Evolutionary conservation across 2,888 invertebrate genomes (phyloP), one percentile per base, ranked within the genome.

Genomic region (Aromia moschata): DNA sequence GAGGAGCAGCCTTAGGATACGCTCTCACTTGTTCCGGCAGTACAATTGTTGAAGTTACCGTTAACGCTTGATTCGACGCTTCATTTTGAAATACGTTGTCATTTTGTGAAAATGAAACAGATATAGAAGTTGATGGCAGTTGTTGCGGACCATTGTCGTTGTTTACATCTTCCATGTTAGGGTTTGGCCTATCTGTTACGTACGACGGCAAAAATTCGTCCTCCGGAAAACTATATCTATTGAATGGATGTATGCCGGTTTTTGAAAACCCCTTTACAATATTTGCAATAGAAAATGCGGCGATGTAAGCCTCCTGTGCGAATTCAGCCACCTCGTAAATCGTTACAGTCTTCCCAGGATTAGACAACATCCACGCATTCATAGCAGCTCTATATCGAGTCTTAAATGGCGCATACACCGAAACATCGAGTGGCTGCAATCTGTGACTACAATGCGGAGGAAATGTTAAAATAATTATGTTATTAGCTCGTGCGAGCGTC

Each of bases 381-480:
- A 71, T 64, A 14, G 73, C 72, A 14, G 68, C 64, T 56, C 70
- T 71, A 56, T 68, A 73, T 58, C 60, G 67, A 20, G 65, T 64
- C 49, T 80, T 81, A 31, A 81, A 76, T 12, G 79, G 79, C 5
- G 76, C 76, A 67, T 71, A 77, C 2, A 80, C 71, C 12, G 74
- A 71, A 10, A 77, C 72, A 36, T 51, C 51, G 7, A 51, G 64
- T 11, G 80, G 80, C 70, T 81, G 81, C 51, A 81, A 43, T 63
- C 77, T 78, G 51, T 77, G 79, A n/a, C 77, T 72, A 58, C 76
- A 76, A 62, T 81, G 79, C 12, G 78, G 79, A 15, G 77, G 78
- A 40, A 79, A 71, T 2, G 78, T 76, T 18, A 81, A 63, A 52
- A 80, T 59, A 40, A 73, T 69, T 36, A 81, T 74, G 5, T 78